Percentiles rank a stretch among this genome's conserved stretches.
Conservation (phyloP, 2,888 invertebrate genomes). For the Oegoconia quadripuncta region DNA sequence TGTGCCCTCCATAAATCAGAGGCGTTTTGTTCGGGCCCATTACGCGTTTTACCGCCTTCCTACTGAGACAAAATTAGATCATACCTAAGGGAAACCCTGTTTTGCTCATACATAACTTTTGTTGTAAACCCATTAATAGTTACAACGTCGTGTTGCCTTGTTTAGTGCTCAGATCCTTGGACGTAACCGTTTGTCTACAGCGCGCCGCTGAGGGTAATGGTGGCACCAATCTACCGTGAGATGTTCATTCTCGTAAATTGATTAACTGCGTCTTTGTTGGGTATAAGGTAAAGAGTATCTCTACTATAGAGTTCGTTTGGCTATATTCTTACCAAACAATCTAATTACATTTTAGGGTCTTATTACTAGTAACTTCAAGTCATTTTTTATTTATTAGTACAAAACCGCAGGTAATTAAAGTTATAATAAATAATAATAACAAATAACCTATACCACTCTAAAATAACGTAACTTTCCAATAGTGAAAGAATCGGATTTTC, state of each 20-base stretch:
- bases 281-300: too few species aligned
- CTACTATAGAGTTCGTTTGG: too few species aligned
- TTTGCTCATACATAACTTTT: conserved; percentile 56
- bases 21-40: conserved; percentile 69
- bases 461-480: too few species aligned
- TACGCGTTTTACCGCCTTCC: conserved; percentile 70
- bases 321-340: too few species aligned
- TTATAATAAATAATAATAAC: too few species aligned
- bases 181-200: conserved; percentile 9
- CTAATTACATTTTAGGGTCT: too few species aligned
- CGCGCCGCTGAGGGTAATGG: neutral
- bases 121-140: conserved; percentile 65
- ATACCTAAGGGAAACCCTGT: conserved; percentile 59
- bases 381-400: too few species aligned
- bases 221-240: neutral
- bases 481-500: too few species aligned
- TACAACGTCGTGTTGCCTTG: conserved; percentile 33
- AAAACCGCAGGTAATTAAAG: too few species aligned
- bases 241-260: neutral
- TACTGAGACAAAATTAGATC: conserved; percentile 72
- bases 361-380: too few species aligned
- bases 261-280: too few species aligned
- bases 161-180: conserved; percentile 29
- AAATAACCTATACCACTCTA: too few species aligned
- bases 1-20: conserved; percentile 65